Conservation (phyloP, 2,797 vertebrate species). For the Spizella passerina region DNA sequence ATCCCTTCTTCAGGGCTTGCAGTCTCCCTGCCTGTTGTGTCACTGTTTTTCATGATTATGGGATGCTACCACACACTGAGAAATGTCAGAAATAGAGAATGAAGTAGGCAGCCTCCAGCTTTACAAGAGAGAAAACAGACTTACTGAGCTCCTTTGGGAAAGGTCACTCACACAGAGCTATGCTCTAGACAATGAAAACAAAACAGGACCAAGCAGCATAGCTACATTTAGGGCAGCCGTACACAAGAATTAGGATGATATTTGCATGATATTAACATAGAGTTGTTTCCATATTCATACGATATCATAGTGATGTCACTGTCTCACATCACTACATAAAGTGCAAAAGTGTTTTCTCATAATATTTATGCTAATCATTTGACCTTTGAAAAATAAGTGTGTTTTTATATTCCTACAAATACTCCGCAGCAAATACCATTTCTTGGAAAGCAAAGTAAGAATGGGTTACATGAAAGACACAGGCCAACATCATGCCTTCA, state of each 20-base stretch:
- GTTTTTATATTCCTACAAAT: background rate
- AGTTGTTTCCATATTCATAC: background rate
- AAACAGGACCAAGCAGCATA: background rate
- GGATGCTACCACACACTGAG: background rate
- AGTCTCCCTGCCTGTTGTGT: background rate
- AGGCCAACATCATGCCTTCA: background rate
- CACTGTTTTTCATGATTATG: accelerated
- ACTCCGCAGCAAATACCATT: background rate
- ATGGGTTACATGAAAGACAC: background rate
- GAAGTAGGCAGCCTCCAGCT: background rate
- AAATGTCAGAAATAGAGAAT: background rate
- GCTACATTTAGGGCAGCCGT: background rate
- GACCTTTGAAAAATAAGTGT: background rate
- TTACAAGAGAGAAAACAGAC: background rate
- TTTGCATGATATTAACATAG: background rate
- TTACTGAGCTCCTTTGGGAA: background rate
- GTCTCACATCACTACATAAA: background rate
- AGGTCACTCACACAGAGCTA: background rate
- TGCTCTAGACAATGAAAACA: background rate
- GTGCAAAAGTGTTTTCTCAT: background rate
- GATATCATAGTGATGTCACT: background rate
- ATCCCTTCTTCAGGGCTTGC: background rate
- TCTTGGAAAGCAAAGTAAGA: background rate
- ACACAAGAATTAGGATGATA: background rate
- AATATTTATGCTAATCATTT: background rate